Base-by-base conservation (phyloP, 1,140 invertebrate species). In the Dendroctonus valens region DNA sequence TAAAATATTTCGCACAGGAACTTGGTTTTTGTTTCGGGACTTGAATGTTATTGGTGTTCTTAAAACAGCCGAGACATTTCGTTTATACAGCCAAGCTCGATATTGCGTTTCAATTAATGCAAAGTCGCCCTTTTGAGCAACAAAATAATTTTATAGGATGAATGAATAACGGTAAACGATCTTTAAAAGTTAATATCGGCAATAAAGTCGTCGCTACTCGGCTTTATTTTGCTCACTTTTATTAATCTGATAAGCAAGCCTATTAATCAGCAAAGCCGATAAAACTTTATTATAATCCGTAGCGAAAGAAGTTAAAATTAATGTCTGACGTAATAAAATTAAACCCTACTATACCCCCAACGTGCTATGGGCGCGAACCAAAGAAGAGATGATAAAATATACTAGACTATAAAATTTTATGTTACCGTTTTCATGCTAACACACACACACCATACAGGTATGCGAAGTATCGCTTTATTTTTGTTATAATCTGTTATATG, bases 331-430 rank as follows among this genome's bases (percentile, higher is more conserved):
- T 63, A 41, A 65, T 65, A 65, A 65, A 65, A 65, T 57, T 55
- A 57, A 57, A 49, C 12, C 51, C 9, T 11, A 41, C 7, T 57
- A 53, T 41, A 38, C 41, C 38, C 41, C n/a, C 12, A 37, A 41
- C 42, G 37, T 54, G 42, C 14, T 6, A 65, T 12, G 48, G 26
- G 37, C 44, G 57, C n/a, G 12, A 46, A 44, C 52, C 26, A 49
- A 54, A 58, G 54, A 48, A 55, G 50, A 59, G 54, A 41, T 52
- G 63, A 26, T 65, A 65, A 65, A 65, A 65, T 59, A 65, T 59
- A 57, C 15, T 12, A 39, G 54, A n/a, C 48, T 44, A 59, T 65
- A 59, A 65, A 65, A 59, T 65, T 65, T 65, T 59, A 65, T 41
- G 55, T 42, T 50, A 58, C 41, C 44, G 49, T 41, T 65, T 55